These are phyloP conservation scores for Labeo calbasu DNA, from an alignment of 2,797 vertebrate genomes.

Conservation along the genomic window DNA sequence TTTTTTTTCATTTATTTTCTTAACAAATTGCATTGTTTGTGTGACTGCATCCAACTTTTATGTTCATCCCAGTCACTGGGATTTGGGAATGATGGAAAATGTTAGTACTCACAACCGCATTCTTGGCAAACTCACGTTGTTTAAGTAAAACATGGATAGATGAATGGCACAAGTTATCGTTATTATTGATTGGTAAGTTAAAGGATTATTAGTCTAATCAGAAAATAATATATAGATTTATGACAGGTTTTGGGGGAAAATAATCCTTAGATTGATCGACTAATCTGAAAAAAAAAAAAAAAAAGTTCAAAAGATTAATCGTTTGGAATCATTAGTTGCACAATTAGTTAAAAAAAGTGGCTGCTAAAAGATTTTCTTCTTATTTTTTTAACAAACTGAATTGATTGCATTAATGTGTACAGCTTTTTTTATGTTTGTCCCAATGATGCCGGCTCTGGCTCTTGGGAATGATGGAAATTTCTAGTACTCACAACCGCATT, in stretches of 20 bases:
- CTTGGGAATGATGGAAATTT: too few relatives aligned
- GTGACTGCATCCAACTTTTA: not conserved
- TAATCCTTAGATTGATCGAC: not conserved
- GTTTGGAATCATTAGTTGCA: too few relatives aligned
- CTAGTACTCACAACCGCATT: too few relatives aligned
- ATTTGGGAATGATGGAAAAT: not conserved
- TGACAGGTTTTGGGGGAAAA: not conserved
- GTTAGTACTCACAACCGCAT: not conserved
- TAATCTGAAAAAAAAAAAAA: not conserved
- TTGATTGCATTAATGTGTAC: too few relatives aligned
- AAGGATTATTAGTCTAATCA: not conserved
- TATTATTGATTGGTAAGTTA: not conserved
- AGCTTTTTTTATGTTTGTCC: too few relatives aligned
- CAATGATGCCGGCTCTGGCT: too few relatives aligned
- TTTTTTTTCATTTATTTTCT: too few relatives aligned
- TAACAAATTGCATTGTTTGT: not conserved
- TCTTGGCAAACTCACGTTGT: not conserved
- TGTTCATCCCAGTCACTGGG: not conserved
- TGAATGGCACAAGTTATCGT: not conserved
- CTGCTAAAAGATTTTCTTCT: too few relatives aligned
- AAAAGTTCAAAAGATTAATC: not conserved
- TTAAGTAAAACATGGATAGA: not conserved
- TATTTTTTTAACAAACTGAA: too few relatives aligned
- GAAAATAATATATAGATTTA: not conserved
- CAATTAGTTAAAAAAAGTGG: too few relatives aligned